Evolutionary conservation across 2,113 vertebrate genomes (phyloP), one percentile per base, ranked within the genome.

Genomic region (Semnornis frantzii): DNA sequence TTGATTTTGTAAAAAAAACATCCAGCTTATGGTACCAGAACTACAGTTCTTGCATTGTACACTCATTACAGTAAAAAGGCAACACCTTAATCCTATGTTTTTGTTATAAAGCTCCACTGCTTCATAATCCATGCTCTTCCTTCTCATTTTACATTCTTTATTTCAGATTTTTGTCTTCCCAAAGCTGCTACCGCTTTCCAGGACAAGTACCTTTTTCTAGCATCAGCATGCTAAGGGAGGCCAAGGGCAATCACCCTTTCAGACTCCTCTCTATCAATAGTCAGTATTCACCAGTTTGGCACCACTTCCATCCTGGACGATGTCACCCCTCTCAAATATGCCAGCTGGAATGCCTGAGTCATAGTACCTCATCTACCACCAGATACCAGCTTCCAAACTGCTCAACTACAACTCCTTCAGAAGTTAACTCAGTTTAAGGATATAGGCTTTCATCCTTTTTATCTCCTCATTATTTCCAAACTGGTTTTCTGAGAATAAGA

Each of bases 181-280:
- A 13, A 12, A 83, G 76, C 8, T 58, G 23, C 63, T 17, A 5
- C 9, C 8, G 0, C 10, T 66, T 52, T 65, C 33, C 1, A 15
- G 54, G 8, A 31, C 19, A 9, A 70, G 42, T 16, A 28, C 34
- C 23, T 39, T 48, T 46, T 24, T 30, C 70, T 2, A 63, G 62
- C 42, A 52, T 9, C 14, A 58, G 20, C 6, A 31, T 11, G 1
- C 17, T 10, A 39, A 6, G 5, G 0, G 5, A 59, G 46, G 46
- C 72, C 39, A 31, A 50, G 54, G 21, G 28, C 72, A 76, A 63
- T 2, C 27, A 23, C 30, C 11, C 27, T 24, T 2, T 4, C 28
- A 48, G 50, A 31, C 1, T 34, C 8, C 31, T 13, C 11, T 2
- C 8, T 2, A 52, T 3, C 60, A n/a, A 3, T 28, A 57, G 78